Base-by-base conservation (phyloP, 35 echinoderm and acorn worm species). In the Eucidaris tribuloides region DNA sequence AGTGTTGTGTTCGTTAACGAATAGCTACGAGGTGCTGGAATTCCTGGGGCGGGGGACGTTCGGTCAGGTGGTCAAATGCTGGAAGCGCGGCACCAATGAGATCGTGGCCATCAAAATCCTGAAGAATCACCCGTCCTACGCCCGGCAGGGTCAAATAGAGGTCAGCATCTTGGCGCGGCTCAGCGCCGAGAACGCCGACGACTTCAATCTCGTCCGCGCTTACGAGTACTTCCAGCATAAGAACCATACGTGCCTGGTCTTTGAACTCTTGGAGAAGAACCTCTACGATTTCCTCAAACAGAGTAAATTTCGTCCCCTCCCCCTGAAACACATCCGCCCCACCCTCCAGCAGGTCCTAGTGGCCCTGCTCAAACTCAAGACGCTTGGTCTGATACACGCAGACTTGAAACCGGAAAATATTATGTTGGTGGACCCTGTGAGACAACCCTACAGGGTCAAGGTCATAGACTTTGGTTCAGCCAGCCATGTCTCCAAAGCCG, bases 211-310 rank as follows among this genome's bases (percentile, higher is more conserved):
- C 56, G 96, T 99, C 30, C 85, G 96, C 41, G 96, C 96, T 0
- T 99, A 99, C 39, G 96, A 99, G 76, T 99, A 87, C 76, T 99
- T 99, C 70, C 96, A 99, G 58, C 96, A 99, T 65, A 99, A 99
- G 71, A 99, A 90, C 61, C 96, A 99, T 55, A 99, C 96, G 33
- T 99, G 96, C 68, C 78, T 99, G 38, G 96, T 99, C 28, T 99
- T 99, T 84, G 96, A 99, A 66, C 71, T 99, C 22, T 64, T 99
- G 18, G 96, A 99, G 42, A 88, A 99, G 78, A 99, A 99, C 64
- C 82, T 99, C 58, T 99, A 99, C 45, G 96, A 99, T 48, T 98
- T 93, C 78, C 71, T 98, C 43, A 98, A 98, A 79, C 91, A 98
- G 80, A 98, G 95, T 71, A 99, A 99, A 44, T 99, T 99, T 81